Conservation (phyloP, 2,113 vertebrate genomes). For the Heterochromis multidens region DNA sequence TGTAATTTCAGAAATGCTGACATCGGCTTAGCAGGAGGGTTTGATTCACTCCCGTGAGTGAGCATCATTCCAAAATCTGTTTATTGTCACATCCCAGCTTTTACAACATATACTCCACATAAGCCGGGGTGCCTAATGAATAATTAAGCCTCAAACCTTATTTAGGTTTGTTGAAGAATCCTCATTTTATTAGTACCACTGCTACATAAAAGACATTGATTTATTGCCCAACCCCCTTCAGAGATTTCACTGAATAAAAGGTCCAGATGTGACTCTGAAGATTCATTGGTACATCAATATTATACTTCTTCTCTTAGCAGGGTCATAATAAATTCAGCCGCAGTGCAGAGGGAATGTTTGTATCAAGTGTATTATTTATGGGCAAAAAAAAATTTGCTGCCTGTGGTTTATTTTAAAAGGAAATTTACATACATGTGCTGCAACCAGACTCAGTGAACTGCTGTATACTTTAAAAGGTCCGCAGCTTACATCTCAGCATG, state of each 20-base stretch:
- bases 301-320: conserved; percentile 30
- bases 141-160: background rate
- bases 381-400: conserved; percentile 55
- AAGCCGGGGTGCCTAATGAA: background rate
- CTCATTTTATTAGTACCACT: background rate
- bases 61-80: background rate
- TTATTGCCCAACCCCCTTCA: conserved; percentile 30
- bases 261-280: conserved; percentile 49
- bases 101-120: background rate
- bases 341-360: conserved; percentile 65
- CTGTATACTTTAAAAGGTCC: conserved; percentile 3
- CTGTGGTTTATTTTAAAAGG: conserved; percentile 62
- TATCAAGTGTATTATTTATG: conserved; percentile 68
- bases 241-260: conserved; percentile 44
- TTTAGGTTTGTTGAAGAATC: background rate
- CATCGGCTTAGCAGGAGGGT: background rate
- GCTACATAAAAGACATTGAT: conserved; percentile 45
- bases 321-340: conserved; percentile 63
- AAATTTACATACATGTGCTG: conserved; percentile 53
- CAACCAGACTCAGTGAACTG: background rate
- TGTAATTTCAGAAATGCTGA: background rate
- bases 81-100: background rate
- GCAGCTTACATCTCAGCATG: background rate
- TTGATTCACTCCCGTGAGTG: background rate
- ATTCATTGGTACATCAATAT: conserved; percentile 62